phyloP scores from a whole-genome alignment of 2,888 invertebrate genomes.

The Ochlodes sylvanus region DNA sequence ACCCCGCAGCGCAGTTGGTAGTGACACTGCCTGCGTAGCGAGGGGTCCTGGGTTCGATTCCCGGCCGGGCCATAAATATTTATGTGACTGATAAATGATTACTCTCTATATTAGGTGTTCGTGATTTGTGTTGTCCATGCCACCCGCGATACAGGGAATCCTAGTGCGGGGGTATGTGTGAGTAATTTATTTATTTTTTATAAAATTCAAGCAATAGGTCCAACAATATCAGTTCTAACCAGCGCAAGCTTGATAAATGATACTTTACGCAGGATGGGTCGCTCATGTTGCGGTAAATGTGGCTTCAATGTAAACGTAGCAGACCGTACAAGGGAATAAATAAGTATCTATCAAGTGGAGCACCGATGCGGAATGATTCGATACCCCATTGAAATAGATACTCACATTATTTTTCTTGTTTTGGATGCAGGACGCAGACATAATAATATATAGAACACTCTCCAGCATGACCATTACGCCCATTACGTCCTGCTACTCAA shows the following conservation, averaged over 20 bases:
- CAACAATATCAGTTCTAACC: not conserved
- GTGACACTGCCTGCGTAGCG: no score
- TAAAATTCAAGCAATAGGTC: not conserved
- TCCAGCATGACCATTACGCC: no score
- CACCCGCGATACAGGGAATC: no score
- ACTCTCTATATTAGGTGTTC: no score
- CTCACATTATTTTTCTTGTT: slow-evolving; percentile 37
- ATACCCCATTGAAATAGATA: slow-evolving; percentile 47
- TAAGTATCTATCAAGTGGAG: slow-evolving; percentile 51
- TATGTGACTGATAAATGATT: no score
- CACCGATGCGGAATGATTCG: slow-evolving; percentile 51
- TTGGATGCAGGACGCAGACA: not conserved
- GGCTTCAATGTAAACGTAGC: slow-evolving; percentile 14
- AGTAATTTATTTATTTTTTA: no score
- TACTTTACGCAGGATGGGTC: slow-evolving; percentile 1
- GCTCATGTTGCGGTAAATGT: slow-evolving; percentile 12
- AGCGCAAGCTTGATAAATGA: slow-evolving; percentile 21
- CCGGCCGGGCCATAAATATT: no score
- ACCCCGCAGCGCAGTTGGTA: not conserved
- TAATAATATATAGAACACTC: no score
- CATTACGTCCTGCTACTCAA: no score
- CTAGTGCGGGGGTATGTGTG: no score
- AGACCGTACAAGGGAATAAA: slow-evolving; percentile 45
- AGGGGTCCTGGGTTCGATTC: no score
- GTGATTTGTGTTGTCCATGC: no score